Evolutionary conservation across 2,113 vertebrate genomes (phyloP), one percentile per base, ranked within the genome.

Genomic region (Andinoacara biseriatus): DNA sequence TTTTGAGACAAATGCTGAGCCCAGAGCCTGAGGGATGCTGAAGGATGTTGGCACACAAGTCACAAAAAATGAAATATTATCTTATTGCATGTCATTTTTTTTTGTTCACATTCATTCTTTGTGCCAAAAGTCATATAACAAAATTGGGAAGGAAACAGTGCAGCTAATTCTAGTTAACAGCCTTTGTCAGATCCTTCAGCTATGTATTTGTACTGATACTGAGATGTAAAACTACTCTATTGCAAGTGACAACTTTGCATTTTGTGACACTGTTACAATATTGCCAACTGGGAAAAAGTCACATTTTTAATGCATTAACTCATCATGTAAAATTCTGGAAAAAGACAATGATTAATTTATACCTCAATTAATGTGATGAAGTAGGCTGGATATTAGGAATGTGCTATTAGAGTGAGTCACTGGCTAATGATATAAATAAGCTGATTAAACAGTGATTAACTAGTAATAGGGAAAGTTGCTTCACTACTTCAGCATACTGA

Each of bases 1-100:
- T 81, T 80, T 77, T 18, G 69, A 63, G 43, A 20, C 31, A 29
- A 29, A 46, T 11, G 3, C 49, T 59, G 22, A 82, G 52, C 65
- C 76, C 74, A 77, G 74, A 57, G 67, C 85, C 81, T 46, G 29
- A 79, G 86, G 82, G 84, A 81, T 26, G 85, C 76, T 56, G 24
- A 26, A 46, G 33, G 40, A 77, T 74, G 58, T 33, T 65, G 69
- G 49, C 63, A 81, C 58, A 54, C 8, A 31, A 58, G 78, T 7
- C 3, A 1, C 11, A 3, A 63, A 56, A 46, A 61, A 72, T 35
- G 9, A 69, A 58, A 72, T 78, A 35, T 29, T 20, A 13, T 80
- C n/a, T 31, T 6, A 31, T 31, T 52, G 43, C 22, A 15, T n/a
- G 59, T 46, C 35, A 2, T 31, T 31, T 60, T 58, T 14, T 4